Conservation (phyloP, 2,888 invertebrate genomes). For the Tetheella fluctuosa region DNA sequence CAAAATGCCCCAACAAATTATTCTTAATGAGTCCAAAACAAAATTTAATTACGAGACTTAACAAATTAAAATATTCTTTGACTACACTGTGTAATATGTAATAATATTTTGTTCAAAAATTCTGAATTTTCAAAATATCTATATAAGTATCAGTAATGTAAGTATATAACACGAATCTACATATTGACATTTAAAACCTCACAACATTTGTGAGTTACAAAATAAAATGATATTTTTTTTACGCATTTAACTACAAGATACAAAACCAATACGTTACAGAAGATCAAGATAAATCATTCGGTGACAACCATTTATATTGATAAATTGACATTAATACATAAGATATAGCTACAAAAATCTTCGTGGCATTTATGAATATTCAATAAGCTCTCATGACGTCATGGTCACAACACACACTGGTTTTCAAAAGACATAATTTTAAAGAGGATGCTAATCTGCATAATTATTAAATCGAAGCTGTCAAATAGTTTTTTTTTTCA, state of each 20-base stretch:
- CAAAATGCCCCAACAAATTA: too few species aligned
- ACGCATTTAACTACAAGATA: not conserved
- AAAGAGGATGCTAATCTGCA: not conserved
- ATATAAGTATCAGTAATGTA: too few species aligned
- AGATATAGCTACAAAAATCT: not conserved
- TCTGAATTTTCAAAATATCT: too few species aligned
- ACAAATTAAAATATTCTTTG: too few species aligned
- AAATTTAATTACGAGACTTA: too few species aligned
- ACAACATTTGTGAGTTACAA: too few species aligned
- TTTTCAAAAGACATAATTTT: not conserved
- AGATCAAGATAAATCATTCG: not conserved
- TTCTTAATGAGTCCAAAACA: too few species aligned
- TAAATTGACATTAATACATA: constrained; percentile 3
- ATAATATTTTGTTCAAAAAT: too few species aligned
- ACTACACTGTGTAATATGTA: too few species aligned
- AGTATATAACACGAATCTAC: too few species aligned
- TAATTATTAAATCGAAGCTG: not conserved
- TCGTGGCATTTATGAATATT: constrained; percentile 10
- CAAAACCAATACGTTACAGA: not conserved
- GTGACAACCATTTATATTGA: not conserved
- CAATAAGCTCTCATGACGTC: constrained; percentile 7
- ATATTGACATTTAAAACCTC: too few species aligned
- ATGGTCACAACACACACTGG: not conserved
- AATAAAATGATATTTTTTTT: too few species aligned
- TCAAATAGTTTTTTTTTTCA: not conserved